Conservation (phyloP, 2,888 invertebrate genomes). For the Polymixis lichenea region DNA sequence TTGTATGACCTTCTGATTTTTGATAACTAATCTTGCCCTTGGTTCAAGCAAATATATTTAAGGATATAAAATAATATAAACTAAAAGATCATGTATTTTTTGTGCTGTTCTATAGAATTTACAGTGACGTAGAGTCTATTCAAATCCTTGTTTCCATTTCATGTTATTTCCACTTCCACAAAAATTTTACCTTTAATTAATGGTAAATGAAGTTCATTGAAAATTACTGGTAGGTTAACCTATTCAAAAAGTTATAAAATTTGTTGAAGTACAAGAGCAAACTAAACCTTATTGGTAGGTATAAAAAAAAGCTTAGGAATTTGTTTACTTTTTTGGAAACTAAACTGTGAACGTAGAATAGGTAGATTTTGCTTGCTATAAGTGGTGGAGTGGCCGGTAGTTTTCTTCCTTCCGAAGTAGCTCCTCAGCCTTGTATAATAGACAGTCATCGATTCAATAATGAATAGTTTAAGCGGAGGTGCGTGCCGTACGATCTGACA, state of each 20-base stretch:
- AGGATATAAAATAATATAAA: not conserved
- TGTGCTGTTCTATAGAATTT: not conserved
- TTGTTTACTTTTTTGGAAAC: not conserved
- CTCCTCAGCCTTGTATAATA: slow-evolving; percentile 48
- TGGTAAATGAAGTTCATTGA: not conserved
- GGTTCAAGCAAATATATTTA: slow-evolving; percentile 5
- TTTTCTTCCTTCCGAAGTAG: slow-evolving; percentile 36
- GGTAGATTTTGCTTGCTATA: not conserved
- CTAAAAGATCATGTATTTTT: not conserved
- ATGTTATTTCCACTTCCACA: not conserved
- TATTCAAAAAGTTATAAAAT: not conserved
- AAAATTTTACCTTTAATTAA: no score
- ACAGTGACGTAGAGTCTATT: not conserved
- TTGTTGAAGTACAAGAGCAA: no score
- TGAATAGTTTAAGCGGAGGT: slow-evolving; percentile 71
- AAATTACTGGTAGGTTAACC: not conserved
- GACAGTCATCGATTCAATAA: slow-evolving; percentile 68
- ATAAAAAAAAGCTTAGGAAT: no score
- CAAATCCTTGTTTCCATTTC: not conserved
- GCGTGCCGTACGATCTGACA: slow-evolving; percentile 73
- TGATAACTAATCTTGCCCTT: slow-evolving; percentile 13
- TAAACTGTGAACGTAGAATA: not conserved
- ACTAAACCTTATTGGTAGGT: no score
- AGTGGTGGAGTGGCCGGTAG: slow-evolving; percentile 13
- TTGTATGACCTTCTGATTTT: slow-evolving; percentile 31